Conservation (phyloP, 2,113 vertebrate genomes). For the Cynocephalus volans region DNA sequence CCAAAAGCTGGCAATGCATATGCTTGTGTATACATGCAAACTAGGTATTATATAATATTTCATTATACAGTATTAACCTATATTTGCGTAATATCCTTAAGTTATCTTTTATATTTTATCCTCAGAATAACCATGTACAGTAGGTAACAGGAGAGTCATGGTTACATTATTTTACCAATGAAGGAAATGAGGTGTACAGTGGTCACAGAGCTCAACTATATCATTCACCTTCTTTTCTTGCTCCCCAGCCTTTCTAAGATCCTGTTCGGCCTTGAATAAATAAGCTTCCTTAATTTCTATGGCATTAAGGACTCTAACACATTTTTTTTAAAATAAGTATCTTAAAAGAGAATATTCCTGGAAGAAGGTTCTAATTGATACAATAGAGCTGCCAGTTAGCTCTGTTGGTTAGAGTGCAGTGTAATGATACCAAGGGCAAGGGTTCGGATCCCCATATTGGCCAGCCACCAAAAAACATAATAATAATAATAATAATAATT, state of each 20-base stretch:
- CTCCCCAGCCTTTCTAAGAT: neutral
- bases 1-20: neutral
- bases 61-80: neutral
- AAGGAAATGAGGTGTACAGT: neutral
- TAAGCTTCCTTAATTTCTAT: neutral
- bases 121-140: neutral
- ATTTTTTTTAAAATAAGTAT: neutral
- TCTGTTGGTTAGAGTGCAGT: too few species aligned
- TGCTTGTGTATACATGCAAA: neutral
- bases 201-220: neutral
- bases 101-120: conserved; percentile 12
- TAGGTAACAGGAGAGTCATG: neutral
- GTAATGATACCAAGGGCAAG: too few species aligned
- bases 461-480: too few species aligned
- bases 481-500: too few species aligned
- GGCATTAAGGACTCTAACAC: neutral
- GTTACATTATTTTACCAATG: conserved; percentile 7
- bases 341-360: conserved; percentile 9
- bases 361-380: neutral
- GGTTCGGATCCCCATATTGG: too few species aligned
- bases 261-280: neutral
- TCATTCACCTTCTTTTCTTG: neutral
- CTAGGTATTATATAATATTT: neutral
- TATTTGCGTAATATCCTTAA: neutral
- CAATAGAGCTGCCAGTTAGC: neutral